These are phyloP conservation scores for Drosophila repleta DNA, from an alignment of 1,140 invertebrate species.

Conservation along the genomic window DNA sequence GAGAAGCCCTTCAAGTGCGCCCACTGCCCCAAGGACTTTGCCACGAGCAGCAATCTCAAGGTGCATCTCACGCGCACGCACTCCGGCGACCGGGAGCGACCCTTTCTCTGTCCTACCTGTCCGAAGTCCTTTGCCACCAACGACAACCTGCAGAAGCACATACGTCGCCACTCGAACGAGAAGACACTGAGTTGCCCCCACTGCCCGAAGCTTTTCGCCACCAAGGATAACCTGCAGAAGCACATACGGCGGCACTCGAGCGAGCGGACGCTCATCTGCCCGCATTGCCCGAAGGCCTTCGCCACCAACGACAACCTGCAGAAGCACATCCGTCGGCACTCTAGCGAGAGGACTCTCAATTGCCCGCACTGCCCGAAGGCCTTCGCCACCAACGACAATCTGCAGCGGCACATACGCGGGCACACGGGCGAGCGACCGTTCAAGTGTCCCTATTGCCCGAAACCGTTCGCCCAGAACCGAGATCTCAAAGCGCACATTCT, in stretches of 20 bases:
- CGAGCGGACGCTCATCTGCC: constrained; percentile 29
- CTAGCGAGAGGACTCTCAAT: constrained; percentile 23
- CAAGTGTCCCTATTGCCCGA: constrained; percentile 38
- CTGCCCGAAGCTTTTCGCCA: constrained; percentile 41
- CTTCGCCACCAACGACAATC: constrained; percentile 44
- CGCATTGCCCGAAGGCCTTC: constrained; percentile 43
- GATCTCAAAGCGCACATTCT: constrained; percentile 45
- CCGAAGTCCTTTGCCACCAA: constrained; percentile 39
- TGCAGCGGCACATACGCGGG: constrained; percentile 41
- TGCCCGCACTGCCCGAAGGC: constrained; percentile 43
- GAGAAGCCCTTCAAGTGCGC: constrained; percentile 40
- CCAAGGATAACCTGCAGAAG: constrained; percentile 46
- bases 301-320: constrained; percentile 45
- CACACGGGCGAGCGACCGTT: constrained; percentile 41
- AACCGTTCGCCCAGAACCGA: constrained; percentile 41
- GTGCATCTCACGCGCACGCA: constrained; percentile 36
- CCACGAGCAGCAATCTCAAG: constrained; percentile 38
- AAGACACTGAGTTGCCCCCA: constrained; percentile 33
- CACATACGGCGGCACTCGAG: constrained; percentile 38
- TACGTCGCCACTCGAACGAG: constrained; percentile 38
- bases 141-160: constrained; percentile 43
- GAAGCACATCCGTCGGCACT: constrained; percentile 42
- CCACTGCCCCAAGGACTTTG: constrained; percentile 38
- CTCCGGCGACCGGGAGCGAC: constrained; percentile 37
- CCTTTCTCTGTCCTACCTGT: constrained; percentile 37